Evolutionary conservation across 2,797 vertebrate species (phyloP).

Genomic region (Coilia nasus): DNA sequence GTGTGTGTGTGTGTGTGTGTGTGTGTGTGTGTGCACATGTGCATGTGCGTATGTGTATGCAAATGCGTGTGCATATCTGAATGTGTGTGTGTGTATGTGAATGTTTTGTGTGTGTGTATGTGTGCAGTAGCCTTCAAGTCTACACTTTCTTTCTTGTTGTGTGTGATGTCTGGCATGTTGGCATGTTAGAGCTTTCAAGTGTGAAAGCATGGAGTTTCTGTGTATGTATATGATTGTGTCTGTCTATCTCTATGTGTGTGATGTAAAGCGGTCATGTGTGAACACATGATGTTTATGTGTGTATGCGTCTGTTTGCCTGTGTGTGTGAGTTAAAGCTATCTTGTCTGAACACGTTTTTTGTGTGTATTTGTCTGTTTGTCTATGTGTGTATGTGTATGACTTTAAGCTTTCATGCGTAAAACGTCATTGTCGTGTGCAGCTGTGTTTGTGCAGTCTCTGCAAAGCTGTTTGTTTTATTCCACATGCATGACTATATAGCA

Average conservation of each 20-base stretch:
- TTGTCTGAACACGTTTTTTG: not conserved
- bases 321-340: not conserved
- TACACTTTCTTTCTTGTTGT: too few relatives aligned
- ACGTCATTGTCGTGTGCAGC: too few relatives aligned
- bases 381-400: not conserved
- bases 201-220: not conserved
- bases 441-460: too few relatives aligned
- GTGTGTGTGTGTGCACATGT: not conserved
- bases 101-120: too few relatives aligned
- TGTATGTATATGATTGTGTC: not conserved
- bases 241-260: not conserved
- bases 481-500: not conserved
- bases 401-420: not conserved
- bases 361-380: not conserved
- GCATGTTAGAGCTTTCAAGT: too few relatives aligned
- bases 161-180: too few relatives aligned
- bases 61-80: not conserved
- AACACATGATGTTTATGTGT: slow-evolving; percentile 2
- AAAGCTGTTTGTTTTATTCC: not conserved
- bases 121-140: too few relatives aligned
- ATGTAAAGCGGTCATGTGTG: not conserved
- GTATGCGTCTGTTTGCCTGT: not conserved
- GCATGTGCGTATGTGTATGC: not conserved
- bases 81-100: too few relatives aligned
- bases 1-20: slow-evolving; percentile 12